Evolutionary conservation across 2,797 vertebrate species (phyloP).

Genomic region (Gallinago stenura): DNA sequence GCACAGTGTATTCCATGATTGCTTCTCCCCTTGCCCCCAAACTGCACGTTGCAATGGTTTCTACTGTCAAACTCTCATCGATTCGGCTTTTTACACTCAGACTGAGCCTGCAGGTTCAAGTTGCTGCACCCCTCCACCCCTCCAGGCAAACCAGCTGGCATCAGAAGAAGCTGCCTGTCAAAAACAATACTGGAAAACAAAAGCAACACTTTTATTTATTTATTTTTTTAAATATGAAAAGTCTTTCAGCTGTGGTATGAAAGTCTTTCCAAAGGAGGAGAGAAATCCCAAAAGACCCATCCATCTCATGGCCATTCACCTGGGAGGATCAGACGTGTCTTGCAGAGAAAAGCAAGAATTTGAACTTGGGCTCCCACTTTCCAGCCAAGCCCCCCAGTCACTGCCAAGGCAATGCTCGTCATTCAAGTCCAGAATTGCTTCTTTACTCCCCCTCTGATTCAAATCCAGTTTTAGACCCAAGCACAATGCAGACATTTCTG

Average conservation of each 20-base stretch:
- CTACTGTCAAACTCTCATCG: not conserved
- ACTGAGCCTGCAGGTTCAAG: not conserved
- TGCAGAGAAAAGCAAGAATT: not conserved
- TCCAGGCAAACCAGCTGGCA: not conserved
- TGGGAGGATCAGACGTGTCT: fast-evolving
- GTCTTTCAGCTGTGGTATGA: not conserved
- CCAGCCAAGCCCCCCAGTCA: fast-evolving
- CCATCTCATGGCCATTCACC: not conserved
- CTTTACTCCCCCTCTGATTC: not conserved
- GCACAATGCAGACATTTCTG: not conserved
- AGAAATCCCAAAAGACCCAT: not conserved
- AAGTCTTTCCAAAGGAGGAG: not conserved
- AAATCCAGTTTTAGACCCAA: not conserved
- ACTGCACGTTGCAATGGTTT: not conserved
- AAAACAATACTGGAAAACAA: not conserved
- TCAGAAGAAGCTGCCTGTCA: not conserved
- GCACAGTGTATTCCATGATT: not conserved
- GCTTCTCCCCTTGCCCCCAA: not conserved
- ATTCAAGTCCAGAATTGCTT: not conserved
- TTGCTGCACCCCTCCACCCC: not conserved
- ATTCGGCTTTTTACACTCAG: not conserved
- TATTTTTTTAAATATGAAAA: not conserved
- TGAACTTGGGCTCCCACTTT: not conserved
- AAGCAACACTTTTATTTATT: not conserved
- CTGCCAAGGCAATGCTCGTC: not conserved